phyloP scores from a whole-genome alignment of 2,797 vertebrate genomes.

The Petrocephalus schoutedeni region DNA sequence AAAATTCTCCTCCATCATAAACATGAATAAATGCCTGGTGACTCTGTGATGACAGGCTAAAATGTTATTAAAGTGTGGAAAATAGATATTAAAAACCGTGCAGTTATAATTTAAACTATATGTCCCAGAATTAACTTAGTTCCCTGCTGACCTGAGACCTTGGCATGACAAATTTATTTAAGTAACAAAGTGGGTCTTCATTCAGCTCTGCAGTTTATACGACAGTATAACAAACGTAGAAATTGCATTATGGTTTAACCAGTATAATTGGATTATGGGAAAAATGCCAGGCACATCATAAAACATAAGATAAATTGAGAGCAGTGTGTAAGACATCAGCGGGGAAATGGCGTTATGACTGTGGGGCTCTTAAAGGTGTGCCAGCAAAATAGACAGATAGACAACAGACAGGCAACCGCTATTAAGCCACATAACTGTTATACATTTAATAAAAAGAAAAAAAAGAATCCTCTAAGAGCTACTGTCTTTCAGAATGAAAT shows the following conservation, averaged over 20 bases:
- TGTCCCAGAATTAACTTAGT: constrained; percentile 67
- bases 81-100: constrained; percentile 67
- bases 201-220: constrained; percentile 47
- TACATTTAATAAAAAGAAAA: not conserved
- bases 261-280: constrained; percentile 55
- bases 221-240: constrained; percentile 66
- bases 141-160: constrained; percentile 52
- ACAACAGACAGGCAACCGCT: not conserved
- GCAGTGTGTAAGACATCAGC: constrained; percentile 57
- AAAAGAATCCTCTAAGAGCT: not conserved
- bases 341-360: constrained; percentile 33
- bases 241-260: constrained; percentile 63
- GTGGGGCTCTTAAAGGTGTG: not conserved
- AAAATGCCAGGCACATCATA: constrained; percentile 61
- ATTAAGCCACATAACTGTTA: not conserved
- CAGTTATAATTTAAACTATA: constrained; percentile 60
- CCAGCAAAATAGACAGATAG: not conserved
- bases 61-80: constrained; percentile 62
- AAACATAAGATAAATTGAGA: constrained; percentile 65
- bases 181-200: constrained; percentile 54
- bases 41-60: constrained; percentile 53
- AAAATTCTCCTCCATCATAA: constrained; percentile 57
- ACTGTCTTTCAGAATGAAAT: not conserved
- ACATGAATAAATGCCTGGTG: constrained; percentile 65
- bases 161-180: constrained; percentile 50